phyloP scores from a whole-genome alignment of 2,113 vertebrate genomes.

The Pomatorhinus ruficollis region DNA sequence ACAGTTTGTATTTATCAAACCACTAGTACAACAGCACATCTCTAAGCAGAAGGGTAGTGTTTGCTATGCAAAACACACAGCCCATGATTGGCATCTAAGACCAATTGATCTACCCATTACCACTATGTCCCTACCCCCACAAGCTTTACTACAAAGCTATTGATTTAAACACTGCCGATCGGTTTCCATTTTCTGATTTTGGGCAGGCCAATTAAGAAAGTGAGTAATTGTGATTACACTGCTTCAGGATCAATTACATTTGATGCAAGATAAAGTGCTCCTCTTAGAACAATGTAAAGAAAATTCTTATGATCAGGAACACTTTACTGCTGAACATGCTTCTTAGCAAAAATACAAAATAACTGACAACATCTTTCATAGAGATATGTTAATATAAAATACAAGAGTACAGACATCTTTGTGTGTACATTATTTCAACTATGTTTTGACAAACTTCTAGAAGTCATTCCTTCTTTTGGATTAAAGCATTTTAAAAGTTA shows the following conservation, averaged over 20 bases:
- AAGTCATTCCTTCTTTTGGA: neutral
- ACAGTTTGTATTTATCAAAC: conserved; percentile 60
- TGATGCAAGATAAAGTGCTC: conserved; percentile 86
- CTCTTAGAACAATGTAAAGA: conserved; percentile 73
- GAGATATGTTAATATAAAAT: neutral
- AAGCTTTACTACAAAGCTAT: conserved; percentile 91
- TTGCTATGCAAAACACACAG: conserved; percentile 83
- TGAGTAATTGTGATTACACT: conserved; percentile 97
- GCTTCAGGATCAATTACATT: conserved; percentile 91
- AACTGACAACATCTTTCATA: conserved; percentile 18
- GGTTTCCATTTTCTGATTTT: conserved; percentile 95
- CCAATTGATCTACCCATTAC: conserved; percentile 88
- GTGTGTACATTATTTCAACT: neutral
- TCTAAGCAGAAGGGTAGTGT: conserved; percentile 68
- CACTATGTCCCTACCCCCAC: conserved; percentile 82
- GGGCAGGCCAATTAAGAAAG: conserved; percentile 97
- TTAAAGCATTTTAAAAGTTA: neutral
- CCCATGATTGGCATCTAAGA: conserved; percentile 82
- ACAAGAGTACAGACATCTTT: neutral
- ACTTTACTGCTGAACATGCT: conserved; percentile 39
- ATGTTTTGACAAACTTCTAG: neutral
- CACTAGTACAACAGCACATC: conserved; percentile 41
- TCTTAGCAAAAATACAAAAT: conserved; percentile 52
- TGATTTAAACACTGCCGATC: conserved; percentile 89
- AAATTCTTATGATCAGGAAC: conserved; percentile 74